These are phyloP conservation scores for Eptatretus burgeri DNA, from an alignment of 2,113 vertebrate species.

Conservation along the genomic window DNA sequence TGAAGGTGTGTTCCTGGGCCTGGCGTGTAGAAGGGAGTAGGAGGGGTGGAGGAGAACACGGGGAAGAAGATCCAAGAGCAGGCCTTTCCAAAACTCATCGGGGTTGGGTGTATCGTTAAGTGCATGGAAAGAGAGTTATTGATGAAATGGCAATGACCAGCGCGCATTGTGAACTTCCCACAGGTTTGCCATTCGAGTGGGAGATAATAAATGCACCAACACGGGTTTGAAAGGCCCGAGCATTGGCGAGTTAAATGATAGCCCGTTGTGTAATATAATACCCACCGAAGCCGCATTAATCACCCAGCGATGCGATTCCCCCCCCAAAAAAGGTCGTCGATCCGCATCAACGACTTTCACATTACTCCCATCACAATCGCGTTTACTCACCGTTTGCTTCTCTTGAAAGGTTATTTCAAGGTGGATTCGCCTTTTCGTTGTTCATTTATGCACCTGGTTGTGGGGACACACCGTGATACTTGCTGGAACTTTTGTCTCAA, in stretches of 20 bases:
- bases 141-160: no score
- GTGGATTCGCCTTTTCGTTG: neutral
- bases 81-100: no score
- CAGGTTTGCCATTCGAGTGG: neutral
- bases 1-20: no score
- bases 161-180: no score
- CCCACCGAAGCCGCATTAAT: neutral
- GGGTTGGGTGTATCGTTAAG: no score
- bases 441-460: neutral
- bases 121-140: no score
- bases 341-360: neutral
- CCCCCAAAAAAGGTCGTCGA: neutral
- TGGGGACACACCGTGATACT: no score
- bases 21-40: no score
- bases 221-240: neutral
- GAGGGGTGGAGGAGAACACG: no score
- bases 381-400: neutral
- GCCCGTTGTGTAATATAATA: neutral
- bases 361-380: neutral
- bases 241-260: neutral
- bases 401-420: neutral
- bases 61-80: no score
- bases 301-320: constrained; percentile 1
- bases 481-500: no score
- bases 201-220: neutral